Base-by-base conservation (phyloP, 2,113 vertebrate species). In the Chaenogobius annularis region DNA sequence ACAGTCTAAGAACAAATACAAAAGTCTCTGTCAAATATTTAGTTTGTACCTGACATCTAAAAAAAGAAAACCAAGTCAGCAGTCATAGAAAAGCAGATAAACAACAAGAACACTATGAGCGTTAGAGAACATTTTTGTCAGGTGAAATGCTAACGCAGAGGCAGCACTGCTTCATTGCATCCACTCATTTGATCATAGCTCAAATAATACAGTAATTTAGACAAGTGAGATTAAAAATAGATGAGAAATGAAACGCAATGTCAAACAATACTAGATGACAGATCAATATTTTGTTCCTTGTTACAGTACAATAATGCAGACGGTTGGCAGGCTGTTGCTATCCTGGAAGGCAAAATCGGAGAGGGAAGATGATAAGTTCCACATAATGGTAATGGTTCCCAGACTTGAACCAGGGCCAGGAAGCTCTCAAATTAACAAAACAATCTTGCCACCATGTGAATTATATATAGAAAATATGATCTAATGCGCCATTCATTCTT, bases 361-460 rank as follows among this genome's bases (percentile, higher is more conserved):
- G 14, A 23, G 26, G 44, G 54, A 55, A 55, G 58, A 61, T 17
- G 58, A 61, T 17, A 35, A 61, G 58, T 61, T 35, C 26, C 58
- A 61, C 23, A 61, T 35, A 61, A 61, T 31, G 23, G 14, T 61
- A 61, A 61, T 61, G 26, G 58, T 35, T 61, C 26, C 23, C 58
- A 61, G 58, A 61, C 58, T 61, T 61, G 58, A 61, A 61, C 26
- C 26, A 14, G 55, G 55, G 55, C 55, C 55, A 58, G 26, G 55
- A 58, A 58, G 22, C 55, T 58, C 55, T 26, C 55, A 58, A 61
- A 61, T 61, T 61, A 61, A 58, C 22, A 26, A 58, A 58, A 58
- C 20, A 58, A 54, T 23, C 50, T 52, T 14, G 55, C 55, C 55
- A 31, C 58, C 26, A 61, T 35, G 23, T 17, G 58, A 61, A 31